Percentiles rank a stretch among this genome's conserved stretches.
Evolutionary conservation across 2,113 vertebrate genomes (phyloP).

Genomic region (Castor canadensis): DNA sequence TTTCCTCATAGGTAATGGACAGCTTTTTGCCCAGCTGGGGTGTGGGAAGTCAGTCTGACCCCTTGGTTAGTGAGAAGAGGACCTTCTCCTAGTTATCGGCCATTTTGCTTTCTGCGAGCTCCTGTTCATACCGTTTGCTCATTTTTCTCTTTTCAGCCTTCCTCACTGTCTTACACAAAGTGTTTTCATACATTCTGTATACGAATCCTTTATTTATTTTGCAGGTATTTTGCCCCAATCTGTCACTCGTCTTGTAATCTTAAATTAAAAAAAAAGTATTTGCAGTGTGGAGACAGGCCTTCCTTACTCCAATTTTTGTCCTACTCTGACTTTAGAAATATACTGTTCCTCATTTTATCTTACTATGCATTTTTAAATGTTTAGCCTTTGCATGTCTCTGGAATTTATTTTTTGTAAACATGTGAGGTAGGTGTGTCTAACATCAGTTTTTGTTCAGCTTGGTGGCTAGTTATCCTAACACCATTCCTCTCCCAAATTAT

Average conservation of each 20-base stretch:
- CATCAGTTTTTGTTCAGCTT: constrained; percentile 36
- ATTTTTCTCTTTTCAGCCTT: not conserved
- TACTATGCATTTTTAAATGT: constrained; percentile 23
- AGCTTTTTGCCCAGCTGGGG: not conserved
- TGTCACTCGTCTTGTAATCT: not conserved
- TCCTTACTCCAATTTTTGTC: not conserved
- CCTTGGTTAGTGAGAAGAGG: not conserved
- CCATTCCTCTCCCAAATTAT: not conserved
- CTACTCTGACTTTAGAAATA: constrained; percentile 30
- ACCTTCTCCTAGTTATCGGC: not conserved
- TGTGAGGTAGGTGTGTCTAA: not conserved
- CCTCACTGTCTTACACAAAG: not conserved
- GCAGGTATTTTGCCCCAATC: not conserved
- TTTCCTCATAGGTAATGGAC: too few species aligned
- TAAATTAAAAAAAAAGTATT: not conserved
- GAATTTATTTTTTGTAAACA: constrained; percentile 10
- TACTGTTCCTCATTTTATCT: constrained; percentile 6
- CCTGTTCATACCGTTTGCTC: not conserved
- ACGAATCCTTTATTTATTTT: constrained; percentile 14
- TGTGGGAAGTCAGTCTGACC: not conserved
- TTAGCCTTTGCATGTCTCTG: constrained; percentile 5
- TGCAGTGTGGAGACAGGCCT: not conserved
- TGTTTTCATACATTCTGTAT: not conserved
- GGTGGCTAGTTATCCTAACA: not conserved
- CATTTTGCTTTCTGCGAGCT: not conserved